A percentile compares a stretch with the other conserved stretches of the same genome.
phyloP scores from a whole-genome alignment of 2,888 invertebrate genomes.

The Brenthis ino region DNA sequence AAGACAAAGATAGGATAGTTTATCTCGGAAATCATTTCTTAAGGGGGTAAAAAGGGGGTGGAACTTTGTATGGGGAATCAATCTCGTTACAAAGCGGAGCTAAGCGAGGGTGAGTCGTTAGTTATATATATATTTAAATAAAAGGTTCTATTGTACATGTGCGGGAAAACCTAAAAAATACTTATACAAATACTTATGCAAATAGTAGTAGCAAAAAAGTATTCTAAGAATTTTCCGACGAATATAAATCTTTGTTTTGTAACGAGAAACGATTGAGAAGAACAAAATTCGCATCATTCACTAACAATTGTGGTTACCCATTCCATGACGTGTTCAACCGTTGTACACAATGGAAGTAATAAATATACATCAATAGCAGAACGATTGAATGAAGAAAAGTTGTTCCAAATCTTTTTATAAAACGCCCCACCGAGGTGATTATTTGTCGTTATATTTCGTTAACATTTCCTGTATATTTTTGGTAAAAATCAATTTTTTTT shows the following conservation, averaged over 20 bases:
- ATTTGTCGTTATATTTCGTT: constrained; percentile 17
- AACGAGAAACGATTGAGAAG: constrained; percentile 29
- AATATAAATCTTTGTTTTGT: constrained; percentile 18
- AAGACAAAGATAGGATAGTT: too few relatives aligned
- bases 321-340: constrained; percentile 46
- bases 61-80: too few relatives aligned
- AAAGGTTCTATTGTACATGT: too few relatives aligned
- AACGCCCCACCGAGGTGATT: constrained; percentile 10
- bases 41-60: too few relatives aligned
- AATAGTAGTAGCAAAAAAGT: background rate
- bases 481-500: too few relatives aligned
- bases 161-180: too few relatives aligned
- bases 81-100: too few relatives aligned
- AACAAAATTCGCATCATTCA: constrained; percentile 33
- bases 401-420: constrained; percentile 29
- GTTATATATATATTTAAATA: too few relatives aligned
- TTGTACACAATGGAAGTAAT: constrained; percentile 48
- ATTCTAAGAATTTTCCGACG: background rate
- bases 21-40: too few relatives aligned
- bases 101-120: too few relatives aligned
- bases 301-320: constrained; percentile 39
- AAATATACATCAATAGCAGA: constrained; percentile 47
- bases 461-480: background rate
- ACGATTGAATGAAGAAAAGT: constrained; percentile 35
- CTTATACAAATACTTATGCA: too few relatives aligned